Evolutionary conservation across 2,797 vertebrate species (phyloP), one percentile per base, ranked within the genome.

Genomic region (Fistularia tabacaria): DNA sequence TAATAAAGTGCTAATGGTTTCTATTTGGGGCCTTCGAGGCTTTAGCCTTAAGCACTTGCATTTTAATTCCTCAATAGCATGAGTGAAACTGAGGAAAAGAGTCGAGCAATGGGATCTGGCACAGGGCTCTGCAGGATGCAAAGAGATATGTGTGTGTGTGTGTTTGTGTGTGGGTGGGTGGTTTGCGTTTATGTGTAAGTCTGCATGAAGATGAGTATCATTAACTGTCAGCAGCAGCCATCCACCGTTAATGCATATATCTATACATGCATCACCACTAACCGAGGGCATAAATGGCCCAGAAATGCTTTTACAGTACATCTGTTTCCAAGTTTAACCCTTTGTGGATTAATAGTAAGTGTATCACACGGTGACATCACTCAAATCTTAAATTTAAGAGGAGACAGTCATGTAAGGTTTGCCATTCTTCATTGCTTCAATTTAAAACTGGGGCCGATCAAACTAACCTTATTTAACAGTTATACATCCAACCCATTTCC

Each of bases 381-480:
- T 45, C 40, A 62, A 66, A 51, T 51, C 49, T 38, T 43, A 56
- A 59, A n/a, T 13, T 63, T 49, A 71, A 56, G 41, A 41, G 67
- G 73, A 38, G 48, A 60, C 43, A 57, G 70, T 62, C 69, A 61
- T 7, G 1, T 41, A 58, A 48, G 49, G 38, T 41, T 6, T 52
- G 45, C 47, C 59, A 38, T 44, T 64, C 70, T 72, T 63, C n/a
- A 67, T 65, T 37, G 49, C 69, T 42, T 59, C 57, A 64, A 74
- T 54, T 73, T 12, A 7, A 65, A 81, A 78, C 84, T 69, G 43
- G 55, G 85, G 81, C 80, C 3, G 59, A 82, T 74, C 71, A 66
- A 73, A 73, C 76, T 77, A 82, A 84, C 73, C 83, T 81, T 80
- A 83, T 85, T 87, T 80, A 85, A 83, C 66, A 49, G 77, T 59